Percentiles rank a stretch among this genome's conserved stretches.
Evolutionary conservation across 2,888 invertebrate genomes (phyloP).

Genomic region (Pimpla rufipes): DNA sequence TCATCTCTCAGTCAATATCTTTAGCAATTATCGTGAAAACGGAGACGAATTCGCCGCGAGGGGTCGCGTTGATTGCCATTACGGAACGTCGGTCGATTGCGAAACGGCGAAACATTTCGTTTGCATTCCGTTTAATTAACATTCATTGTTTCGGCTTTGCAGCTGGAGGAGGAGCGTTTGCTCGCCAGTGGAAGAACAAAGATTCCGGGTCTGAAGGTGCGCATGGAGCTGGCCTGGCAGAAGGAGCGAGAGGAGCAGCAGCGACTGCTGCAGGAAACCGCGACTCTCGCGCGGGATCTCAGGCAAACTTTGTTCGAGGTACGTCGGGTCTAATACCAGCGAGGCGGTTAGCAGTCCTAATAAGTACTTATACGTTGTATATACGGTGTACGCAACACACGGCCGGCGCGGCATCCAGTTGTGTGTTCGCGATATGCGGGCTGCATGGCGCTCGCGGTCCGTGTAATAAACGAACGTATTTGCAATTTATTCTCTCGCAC

Average conservation of each 20-base stretch:
- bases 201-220: conserved; percentile 93
- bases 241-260: conserved; percentile 97
- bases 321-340: conserved; percentile 23
- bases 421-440: conserved; percentile 31
- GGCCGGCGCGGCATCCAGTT: conserved; percentile 34
- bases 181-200: conserved; percentile 94
- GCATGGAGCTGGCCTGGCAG: conserved; percentile 97
- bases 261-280: conserved; percentile 95
- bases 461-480: conserved; percentile 57
- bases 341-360: conserved; percentile 14
- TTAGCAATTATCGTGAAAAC: neutral
- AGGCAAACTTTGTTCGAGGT: conserved; percentile 95
- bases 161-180: conserved; percentile 95
- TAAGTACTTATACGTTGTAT: conserved; percentile 14
- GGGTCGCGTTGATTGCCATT: neutral
- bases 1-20: neutral
- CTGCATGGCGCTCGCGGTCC: neutral
- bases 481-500: conserved; percentile 71
- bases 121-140: conserved; percentile 36
- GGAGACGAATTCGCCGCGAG: neutral
- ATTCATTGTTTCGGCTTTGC: conserved; percentile 62
- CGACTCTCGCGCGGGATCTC: conserved; percentile 94
- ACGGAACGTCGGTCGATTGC: neutral
- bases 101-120: neutral
- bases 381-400: conserved; percentile 19